phyloP scores from a whole-genome alignment of 1,140 invertebrate genomes.

The Popillia japonica region DNA sequence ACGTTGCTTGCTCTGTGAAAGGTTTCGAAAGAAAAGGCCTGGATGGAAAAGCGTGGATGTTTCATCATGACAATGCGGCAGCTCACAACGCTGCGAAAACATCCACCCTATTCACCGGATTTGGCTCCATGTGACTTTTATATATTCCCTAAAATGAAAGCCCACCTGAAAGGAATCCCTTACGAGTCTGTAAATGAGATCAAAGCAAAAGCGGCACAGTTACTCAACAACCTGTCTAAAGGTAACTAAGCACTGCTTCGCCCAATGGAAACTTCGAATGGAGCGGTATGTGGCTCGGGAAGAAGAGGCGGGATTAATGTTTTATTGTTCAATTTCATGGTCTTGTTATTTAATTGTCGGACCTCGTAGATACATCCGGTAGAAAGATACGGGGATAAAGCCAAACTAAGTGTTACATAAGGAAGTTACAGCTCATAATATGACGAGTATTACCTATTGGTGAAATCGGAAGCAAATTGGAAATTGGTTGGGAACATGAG shows the following conservation, averaged over 20 bases:
- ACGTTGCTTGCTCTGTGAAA: constrained; percentile 49
- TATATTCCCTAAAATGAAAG: background rate
- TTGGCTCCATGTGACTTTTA: background rate
- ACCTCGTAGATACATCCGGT: no score
- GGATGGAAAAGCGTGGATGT: no score
- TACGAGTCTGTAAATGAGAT: background rate
- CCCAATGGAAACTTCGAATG: constrained; percentile 1
- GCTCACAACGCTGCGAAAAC: no score
- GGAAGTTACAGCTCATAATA: no score
- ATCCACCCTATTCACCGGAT: background rate
- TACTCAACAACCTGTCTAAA: no score
- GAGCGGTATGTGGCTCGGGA: background rate
- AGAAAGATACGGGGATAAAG: no score
- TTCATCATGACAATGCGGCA: no score
- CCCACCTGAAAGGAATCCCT: background rate
- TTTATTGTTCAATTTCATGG: background rate
- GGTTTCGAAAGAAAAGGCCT: constrained; percentile 1
- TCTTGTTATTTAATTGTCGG: background rate
- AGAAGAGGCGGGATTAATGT: background rate
- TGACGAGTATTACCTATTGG: no score
- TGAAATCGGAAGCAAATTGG: no score
- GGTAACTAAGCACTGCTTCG: background rate
- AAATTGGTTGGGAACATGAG: no score
- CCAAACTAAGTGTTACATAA: no score
- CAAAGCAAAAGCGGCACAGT: no score